Percentiles rank a stretch among this genome's conserved stretches.
Evolutionary conservation across 2,888 invertebrate species (phyloP).

Genomic region (Agriopis aurantiaria): DNA sequence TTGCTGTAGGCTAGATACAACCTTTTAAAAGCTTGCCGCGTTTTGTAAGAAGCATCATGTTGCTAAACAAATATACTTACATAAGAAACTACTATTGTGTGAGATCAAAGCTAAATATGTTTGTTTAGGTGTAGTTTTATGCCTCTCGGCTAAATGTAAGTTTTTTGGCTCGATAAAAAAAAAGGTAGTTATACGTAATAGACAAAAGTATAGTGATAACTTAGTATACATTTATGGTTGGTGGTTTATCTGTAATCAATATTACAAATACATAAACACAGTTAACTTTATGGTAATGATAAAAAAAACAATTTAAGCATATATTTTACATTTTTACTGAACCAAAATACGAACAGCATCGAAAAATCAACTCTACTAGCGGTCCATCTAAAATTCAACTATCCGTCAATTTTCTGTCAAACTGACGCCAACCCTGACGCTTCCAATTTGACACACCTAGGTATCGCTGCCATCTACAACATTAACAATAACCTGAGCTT

Average conservation of each 20-base stretch:
- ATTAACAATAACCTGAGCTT: conserved; percentile 6
- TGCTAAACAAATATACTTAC: conserved; percentile 1
- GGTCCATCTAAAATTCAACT: conserved; percentile 72
- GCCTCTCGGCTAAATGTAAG: background rate
- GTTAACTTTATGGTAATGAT: too few relatives aligned
- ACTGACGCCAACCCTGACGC: conserved; percentile 66
- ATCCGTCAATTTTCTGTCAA: conserved; percentile 73
- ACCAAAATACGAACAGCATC: conserved; percentile 3
- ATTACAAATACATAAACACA: too few relatives aligned
- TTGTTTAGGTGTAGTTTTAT: conserved; percentile 3
- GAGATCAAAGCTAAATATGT: conserved; percentile 3
- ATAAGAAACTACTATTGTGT: background rate
- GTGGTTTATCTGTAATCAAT: too few relatives aligned
- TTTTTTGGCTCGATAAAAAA: too few relatives aligned
- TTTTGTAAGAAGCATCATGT: conserved; percentile 12
- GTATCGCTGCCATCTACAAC: conserved; percentile 67
- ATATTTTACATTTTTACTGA: too few relatives aligned
- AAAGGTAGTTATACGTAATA: too few relatives aligned
- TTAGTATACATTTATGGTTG: too few relatives aligned
- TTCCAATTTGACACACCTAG: conserved; percentile 77
- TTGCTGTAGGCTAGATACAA: conserved; percentile 24
- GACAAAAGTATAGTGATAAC: too few relatives aligned
- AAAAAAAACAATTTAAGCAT: too few relatives aligned
- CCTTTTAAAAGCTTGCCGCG: conserved; percentile 10
- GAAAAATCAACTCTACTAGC: conserved; percentile 55